These are phyloP conservation scores for Pyrrhia umbra DNA, from an alignment of 2,888 invertebrate species.

Conservation along the genomic window DNA sequence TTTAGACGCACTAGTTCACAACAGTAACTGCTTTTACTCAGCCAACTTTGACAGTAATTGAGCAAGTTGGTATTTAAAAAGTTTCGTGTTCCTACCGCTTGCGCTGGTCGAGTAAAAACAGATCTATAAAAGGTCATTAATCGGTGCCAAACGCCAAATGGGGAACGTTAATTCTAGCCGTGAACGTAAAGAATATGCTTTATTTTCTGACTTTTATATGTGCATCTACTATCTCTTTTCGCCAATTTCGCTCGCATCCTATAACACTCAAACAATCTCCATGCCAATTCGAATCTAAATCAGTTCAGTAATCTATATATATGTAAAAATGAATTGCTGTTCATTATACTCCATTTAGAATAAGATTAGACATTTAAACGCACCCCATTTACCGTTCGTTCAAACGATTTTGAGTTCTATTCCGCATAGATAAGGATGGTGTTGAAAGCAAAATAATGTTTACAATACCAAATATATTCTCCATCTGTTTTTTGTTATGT, in stretches of 20 bases:
- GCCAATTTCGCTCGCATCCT: not conserved
- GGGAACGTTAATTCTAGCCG: conserved; percentile 35
- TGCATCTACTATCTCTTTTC: conserved; percentile 9
- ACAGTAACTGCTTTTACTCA: conserved; percentile 21
- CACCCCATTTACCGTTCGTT: no score
- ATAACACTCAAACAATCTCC: not conserved
- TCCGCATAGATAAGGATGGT: no score
- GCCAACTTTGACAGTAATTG: conserved; percentile 57
- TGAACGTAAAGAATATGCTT: conserved; percentile 33
- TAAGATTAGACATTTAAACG: no score
- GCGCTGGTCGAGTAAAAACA: conserved; percentile 40
- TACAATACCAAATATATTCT: no score
- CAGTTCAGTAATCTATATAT: no score
- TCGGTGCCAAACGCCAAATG: conserved; percentile 27
- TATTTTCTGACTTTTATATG: conserved; percentile 23
- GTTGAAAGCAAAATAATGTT: no score
- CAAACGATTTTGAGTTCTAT: no score
- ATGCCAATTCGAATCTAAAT: not conserved
- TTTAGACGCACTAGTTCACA: conserved; percentile 42
- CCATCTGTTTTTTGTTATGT: no score
- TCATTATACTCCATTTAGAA: no score
- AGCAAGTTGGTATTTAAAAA: conserved; percentile 57
- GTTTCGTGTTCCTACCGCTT: conserved; percentile 25
- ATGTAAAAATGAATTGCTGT: no score
- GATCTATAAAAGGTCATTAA: conserved; percentile 55